Base-by-base conservation (phyloP, 2,113 vertebrate genomes). In the Verasper variegatus region DNA sequence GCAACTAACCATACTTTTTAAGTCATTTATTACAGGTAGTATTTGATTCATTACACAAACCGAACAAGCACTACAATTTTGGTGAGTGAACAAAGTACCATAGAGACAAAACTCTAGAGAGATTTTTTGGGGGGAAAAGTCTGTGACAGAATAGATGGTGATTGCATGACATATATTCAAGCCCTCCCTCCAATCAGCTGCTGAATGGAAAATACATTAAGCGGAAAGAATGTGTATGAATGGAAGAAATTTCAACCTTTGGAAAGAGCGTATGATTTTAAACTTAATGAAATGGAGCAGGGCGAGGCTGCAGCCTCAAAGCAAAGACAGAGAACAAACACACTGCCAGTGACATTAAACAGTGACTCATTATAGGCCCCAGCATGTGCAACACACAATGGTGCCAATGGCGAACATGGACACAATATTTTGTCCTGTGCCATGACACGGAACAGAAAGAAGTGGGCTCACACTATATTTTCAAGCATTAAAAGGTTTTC, bases 271-370 rank as follows among this genome's bases (percentile, higher is more conserved):
- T 24, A 56, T 6, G 49, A 8, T 8, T 51, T 21, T 56, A 56
- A 26, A 56, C 23, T 14, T 56, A 11, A 21, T 74, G 59, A 81
- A 63, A 59, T 20, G 17, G 62, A 72, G 73, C 63, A 56, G 49
- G 52, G 61, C 1, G n/a, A 78, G 67, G 66, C 78, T 73, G 68
- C 74, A 71, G 58, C 62, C 68, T 76, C 21, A 84, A 49, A 80
- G 11, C 81, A 87, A 76, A 86, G 79, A 74, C 66, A 58, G 20
- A 58, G 20, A 84, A 64, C 80, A 84, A 83, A 86, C 37, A 82
- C 42, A 55, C 68, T 11, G 51, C 52, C 76, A 37, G 54, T 20
- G 24, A 85, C 59, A 74, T 82, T 80, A 76, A 90, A 80, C 85
- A 60, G 51, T 63, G 70, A 81, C 63, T 68, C 17, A 47, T 2